Conservation (phyloP, 2,797 vertebrate species). For the Phalanger gymnotis region DNA sequence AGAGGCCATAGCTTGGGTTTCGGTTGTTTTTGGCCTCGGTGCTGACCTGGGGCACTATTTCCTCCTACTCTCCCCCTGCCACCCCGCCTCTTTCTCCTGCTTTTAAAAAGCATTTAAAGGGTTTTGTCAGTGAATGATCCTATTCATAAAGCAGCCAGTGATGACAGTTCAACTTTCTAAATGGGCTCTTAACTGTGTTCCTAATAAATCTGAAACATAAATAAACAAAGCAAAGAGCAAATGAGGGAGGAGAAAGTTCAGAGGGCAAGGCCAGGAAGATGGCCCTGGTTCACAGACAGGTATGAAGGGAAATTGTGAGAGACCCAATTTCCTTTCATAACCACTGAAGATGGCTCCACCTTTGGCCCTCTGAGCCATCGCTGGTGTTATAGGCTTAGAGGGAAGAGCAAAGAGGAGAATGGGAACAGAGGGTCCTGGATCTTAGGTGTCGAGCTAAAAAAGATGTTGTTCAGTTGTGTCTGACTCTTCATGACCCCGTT, state of each 20-base stretch:
- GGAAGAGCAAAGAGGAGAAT: neutral
- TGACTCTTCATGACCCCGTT: neutral
- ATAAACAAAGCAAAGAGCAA: conserved; percentile 77
- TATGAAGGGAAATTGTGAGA: conserved; percentile 66
- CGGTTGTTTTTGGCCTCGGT: conserved; percentile 83
- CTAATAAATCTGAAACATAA: conserved; percentile 83
- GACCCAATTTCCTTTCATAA: neutral
- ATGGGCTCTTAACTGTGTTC: conserved; percentile 81
- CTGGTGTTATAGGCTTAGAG: neutral
- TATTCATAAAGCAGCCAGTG: conserved; percentile 80
- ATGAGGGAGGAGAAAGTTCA: conserved; percentile 54
- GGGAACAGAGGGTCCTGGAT: neutral
- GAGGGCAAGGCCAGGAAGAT: conserved; percentile 66
- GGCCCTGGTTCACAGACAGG: conserved; percentile 44
- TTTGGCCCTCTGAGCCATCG: accelerated
- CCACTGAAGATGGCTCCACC: neutral
- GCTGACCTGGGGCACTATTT: conserved; percentile 79
- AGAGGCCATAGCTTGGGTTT: conserved; percentile 74
- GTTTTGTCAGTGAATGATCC: conserved; percentile 84
- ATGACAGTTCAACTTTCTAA: conserved; percentile 83
- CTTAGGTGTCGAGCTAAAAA: neutral
- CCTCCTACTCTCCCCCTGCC: conserved; percentile 64
- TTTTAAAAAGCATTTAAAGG: conserved; percentile 79
- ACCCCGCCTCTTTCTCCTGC: conserved; percentile 48
- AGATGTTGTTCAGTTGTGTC: neutral